A percentile compares a stretch with the other conserved stretches of the same genome.
These are phyloP conservation scores for Balanococcus diminutus DNA, from an alignment of 2,888 invertebrate genomes.

Conservation along the genomic window DNA sequence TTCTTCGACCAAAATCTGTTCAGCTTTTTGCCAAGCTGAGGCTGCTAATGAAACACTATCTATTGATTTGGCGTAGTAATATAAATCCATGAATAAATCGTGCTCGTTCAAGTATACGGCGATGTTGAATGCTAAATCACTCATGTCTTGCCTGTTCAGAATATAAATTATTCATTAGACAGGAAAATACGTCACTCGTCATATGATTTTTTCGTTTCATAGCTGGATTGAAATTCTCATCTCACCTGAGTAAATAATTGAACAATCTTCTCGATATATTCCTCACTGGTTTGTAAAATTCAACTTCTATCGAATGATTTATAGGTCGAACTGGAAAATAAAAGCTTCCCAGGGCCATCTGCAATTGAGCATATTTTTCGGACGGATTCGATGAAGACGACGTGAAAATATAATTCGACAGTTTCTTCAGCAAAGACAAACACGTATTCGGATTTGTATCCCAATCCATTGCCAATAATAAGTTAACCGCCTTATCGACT, in stretches of 20 bases:
- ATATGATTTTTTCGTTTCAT: not conserved
- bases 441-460: slow-evolving; percentile 76
- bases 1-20: slow-evolving; percentile 59
- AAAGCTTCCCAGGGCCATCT: slow-evolving; percentile 81
- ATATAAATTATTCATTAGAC: not conserved
- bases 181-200: not conserved
- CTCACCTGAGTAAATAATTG: slow-evolving; percentile 79
- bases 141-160: slow-evolving; percentile 68
- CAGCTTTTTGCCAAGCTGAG: slow-evolving; percentile 75
- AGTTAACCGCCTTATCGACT: slow-evolving; percentile 72
- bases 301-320: slow-evolving; percentile 71
- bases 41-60: slow-evolving; percentile 70
- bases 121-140: slow-evolving; percentile 82
- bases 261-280: slow-evolving; percentile 86
- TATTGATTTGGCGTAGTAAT: slow-evolving; percentile 72
- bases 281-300: slow-evolving; percentile 74
- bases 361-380: slow-evolving; percentile 71
- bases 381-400: slow-evolving; percentile 66
- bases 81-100: slow-evolving; percentile 85
- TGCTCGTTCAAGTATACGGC: slow-evolving; percentile 85
- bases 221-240: slow-evolving; percentile 60
- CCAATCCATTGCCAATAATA: slow-evolving; percentile 77
- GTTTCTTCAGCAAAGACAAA: slow-evolving; percentile 75
- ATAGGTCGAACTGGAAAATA: slow-evolving; percentile 73
- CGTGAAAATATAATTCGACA: slow-evolving; percentile 71